Evolutionary conservation across 2,888 invertebrate genomes (phyloP), one percentile per base, ranked within the genome.

Genomic region (Chrysotoxum bicinctum): DNA sequence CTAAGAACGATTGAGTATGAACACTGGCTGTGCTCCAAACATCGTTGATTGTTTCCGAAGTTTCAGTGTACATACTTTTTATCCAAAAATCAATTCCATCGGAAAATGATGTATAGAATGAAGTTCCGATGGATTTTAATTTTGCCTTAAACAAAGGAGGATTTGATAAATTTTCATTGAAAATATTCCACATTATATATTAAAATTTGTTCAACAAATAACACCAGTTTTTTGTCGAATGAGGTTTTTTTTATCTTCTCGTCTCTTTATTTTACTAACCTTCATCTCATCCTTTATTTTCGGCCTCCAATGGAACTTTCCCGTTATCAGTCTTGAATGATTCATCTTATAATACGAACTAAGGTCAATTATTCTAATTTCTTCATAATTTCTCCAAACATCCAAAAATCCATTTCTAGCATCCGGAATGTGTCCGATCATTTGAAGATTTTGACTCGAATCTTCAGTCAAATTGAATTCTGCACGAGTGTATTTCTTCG

Each of bases 341-440:
- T 97, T 97, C 87, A 97, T 93, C 30, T 95, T 94, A 56, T 97
- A 92, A 90, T 96, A 97, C 23, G 96, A 97, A 4, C 95, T 94
- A 23, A 97, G 92, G 91, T 97, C 97, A 3, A 95, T 94, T 50
- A 97, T 94, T 2, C 94, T 93, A 88, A 96, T 94, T 90, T 97
- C 96, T 87, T 97, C 96, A 89, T 95, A 97, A 88, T 96, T 95
- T 45, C 97, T 93, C 96, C 97, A 97, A 12, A 96, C 93, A 90
- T 96, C 94, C 87, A 97, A 94, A 85, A 94, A 93, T 0, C 95
- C 95, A 87, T 95, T 96, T 40, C 97, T 93, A 0, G 96, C 94
- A 90, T 97, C 96, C 0, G 96, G 95, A 87, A 97, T 95, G 79
- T 93, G 93, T 1, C 97, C 97, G 72, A 96, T 93, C 93, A 96